Evolutionary conservation across 2,797 vertebrate species (phyloP), one percentile per base, ranked within the genome.

Genomic region (Syncerus caffer): DNA sequence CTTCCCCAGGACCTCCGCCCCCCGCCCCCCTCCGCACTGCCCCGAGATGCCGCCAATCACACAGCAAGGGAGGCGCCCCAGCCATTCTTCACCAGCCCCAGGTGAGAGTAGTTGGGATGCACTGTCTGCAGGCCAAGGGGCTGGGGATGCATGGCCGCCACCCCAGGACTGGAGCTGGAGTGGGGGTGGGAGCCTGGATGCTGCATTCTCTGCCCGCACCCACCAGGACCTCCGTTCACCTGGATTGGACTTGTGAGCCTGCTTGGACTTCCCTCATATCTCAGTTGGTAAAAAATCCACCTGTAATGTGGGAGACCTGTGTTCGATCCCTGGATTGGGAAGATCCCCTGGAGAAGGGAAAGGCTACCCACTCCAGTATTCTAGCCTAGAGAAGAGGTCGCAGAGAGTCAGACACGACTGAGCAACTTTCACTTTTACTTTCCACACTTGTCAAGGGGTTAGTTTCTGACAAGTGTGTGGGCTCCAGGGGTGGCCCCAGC

Each of bases 31-130:
- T 34, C 34, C 34, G 34, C 34, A 34, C 10, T 4, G 5, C 15
- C 42, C 42, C 1, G 0, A 34, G 74, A 45, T 13, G 23, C 89
- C 1, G 0, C 21, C 0, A 4, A 2, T 19, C 74, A 8, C 21
- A 3, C 38, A 19, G 34, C 34, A 4, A 13, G 45, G 88, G 38
- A 27, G 21, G 23, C 1, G 1, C 62, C 6, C 16, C 14, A 19
- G 27, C 34, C 13, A 25, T 27, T 55, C 74, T 19, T 50, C 76
- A 4, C 10, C 76, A 19, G 45, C 4, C 11, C 45, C 55, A 13
- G 89, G 31, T 38, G 89, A 60, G 58, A 64, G n/a, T 14, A 6
- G n/a, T 13, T n/a, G 58, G 34, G 45, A 38, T 25, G 1, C 4
- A 0, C 31, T 45, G 10, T 51, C 57, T 31, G 89, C 51, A 64